Conservation (phyloP, 2,113 vertebrate species). For the Pyrgilauda ruficollis region DNA sequence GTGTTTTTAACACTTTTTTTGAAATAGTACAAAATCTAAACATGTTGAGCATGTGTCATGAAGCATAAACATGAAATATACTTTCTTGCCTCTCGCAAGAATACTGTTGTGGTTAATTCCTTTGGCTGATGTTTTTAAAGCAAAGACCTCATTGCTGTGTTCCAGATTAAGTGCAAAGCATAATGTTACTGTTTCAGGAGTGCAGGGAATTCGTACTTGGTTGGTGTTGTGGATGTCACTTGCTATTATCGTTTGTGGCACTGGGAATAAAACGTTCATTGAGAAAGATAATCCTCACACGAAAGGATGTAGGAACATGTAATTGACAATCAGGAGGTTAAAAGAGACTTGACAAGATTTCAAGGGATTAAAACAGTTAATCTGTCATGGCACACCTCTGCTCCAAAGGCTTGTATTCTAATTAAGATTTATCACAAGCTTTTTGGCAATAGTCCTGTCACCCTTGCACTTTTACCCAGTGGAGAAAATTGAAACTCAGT, state of each 20-base stretch:
- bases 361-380: conserved; percentile 39
- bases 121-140: conserved; percentile 30
- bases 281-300: conserved; percentile 32
- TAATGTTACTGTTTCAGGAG: conserved; percentile 55
- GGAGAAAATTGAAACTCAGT: neutral
- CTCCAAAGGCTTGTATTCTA: neutral
- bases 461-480: neutral
- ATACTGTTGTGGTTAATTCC: neutral
- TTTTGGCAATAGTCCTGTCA: neutral
- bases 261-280: conserved; percentile 36
- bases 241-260: conserved; percentile 48
- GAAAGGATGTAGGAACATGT: conserved; percentile 18
- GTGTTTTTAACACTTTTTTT: neutral
- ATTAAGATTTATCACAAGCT: neutral
- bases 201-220: conserved; percentile 44
- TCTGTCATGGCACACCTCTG: conserved; percentile 14
- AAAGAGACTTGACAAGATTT: conserved; percentile 40
- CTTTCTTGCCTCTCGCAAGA: conserved; percentile 31
- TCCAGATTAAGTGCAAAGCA: conserved; percentile 50
- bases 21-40: neutral
- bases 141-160: conserved; percentile 18
- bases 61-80: neutral
- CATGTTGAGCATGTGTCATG: neutral
- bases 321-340: conserved; percentile 35
- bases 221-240: conserved; percentile 44